Evolutionary conservation across 2,888 invertebrate species (phyloP).

Genomic region (Sympetrum striolatum): DNA sequence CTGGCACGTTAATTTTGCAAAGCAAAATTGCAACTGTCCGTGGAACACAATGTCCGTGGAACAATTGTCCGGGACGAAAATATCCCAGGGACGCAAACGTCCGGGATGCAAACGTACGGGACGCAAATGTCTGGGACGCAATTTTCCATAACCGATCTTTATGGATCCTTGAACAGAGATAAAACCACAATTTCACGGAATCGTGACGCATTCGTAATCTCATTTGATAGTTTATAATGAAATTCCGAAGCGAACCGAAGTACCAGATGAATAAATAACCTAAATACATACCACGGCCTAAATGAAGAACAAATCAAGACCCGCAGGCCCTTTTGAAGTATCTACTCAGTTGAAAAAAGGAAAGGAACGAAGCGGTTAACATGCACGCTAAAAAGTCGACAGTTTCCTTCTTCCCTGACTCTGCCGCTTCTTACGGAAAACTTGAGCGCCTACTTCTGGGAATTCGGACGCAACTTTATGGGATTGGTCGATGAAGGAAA

Average conservation of each 20-base stretch:
- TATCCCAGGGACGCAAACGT: too few species aligned
- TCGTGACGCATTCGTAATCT: neutral
- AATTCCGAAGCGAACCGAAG: neutral
- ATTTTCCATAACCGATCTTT: too few species aligned
- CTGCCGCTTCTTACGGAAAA: neutral
- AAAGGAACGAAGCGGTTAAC: neutral
- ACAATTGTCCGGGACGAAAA: too few species aligned
- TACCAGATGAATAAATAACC: neutral
- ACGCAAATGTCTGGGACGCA: too few species aligned
- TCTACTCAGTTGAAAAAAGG: neutral
- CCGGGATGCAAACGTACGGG: too few species aligned
- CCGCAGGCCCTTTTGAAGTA: neutral
- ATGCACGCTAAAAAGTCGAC: slow-evolving; percentile 20
- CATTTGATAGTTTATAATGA: neutral
- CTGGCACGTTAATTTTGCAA: too few species aligned
- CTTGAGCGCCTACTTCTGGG: neutral
- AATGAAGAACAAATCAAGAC: neutral
- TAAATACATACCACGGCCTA: neutral
- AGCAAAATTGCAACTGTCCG: too few species aligned
- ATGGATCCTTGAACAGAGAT: too few species aligned
- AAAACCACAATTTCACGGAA: too few species aligned
- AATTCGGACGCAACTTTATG: slow-evolving; percentile 32
- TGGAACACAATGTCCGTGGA: too few species aligned
- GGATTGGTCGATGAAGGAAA: neutral
- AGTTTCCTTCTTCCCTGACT: neutral